phyloP scores from a whole-genome alignment of 2,888 invertebrate genomes.

The Ptychoptera contaminata region DNA sequence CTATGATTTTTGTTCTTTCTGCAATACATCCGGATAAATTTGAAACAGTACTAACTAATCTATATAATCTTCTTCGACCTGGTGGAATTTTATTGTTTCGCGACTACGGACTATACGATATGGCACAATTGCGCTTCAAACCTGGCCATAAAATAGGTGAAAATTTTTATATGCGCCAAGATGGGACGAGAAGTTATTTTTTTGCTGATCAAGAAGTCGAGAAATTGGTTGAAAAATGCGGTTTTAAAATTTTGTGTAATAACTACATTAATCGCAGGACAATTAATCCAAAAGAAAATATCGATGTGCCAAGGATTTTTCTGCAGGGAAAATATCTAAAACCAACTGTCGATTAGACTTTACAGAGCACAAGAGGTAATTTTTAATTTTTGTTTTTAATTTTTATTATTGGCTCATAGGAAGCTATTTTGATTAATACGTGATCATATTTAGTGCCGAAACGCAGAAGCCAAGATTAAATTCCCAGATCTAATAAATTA shows the following conservation, averaged over 20 bases:
- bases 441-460: constrained; percentile 3
- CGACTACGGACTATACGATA: constrained; percentile 90
- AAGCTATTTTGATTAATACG: constrained; percentile 1
- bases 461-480: not conserved
- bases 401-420: not conserved
- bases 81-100: constrained; percentile 75
- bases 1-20: constrained; percentile 89
- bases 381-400: constrained; percentile 5
- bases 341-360: constrained; percentile 12
- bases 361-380: too few relatives aligned
- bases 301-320: constrained; percentile 84
- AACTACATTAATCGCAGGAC: constrained; percentile 78
- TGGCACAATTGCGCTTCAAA: constrained; percentile 89
- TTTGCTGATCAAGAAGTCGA: constrained; percentile 57
- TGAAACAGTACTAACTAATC: constrained; percentile 41
- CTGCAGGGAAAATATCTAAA: constrained; percentile 76
- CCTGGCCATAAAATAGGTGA: constrained; percentile 83
- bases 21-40: constrained; percentile 84
- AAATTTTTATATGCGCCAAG: constrained; percentile 89
- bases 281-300: constrained; percentile 78
- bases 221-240: constrained; percentile 45
- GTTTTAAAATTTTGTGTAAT: constrained; percentile 53
- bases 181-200: constrained; percentile 84
- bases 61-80: constrained; percentile 47
- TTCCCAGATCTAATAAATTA: constrained; percentile 3